phyloP scores from a whole-genome alignment of 2,888 invertebrate genomes.

The Dione juno region DNA sequence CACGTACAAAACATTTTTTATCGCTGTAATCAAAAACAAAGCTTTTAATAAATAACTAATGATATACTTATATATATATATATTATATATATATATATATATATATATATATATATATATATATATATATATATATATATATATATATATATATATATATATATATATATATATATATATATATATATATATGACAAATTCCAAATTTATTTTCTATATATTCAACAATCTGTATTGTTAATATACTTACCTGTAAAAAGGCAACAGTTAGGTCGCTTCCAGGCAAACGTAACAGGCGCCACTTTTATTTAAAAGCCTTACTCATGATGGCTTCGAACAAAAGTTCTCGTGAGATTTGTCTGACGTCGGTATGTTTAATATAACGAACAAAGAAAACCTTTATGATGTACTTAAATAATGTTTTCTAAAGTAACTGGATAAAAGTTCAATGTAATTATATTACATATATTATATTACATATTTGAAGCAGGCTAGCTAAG shows the following conservation, averaged over 20 bases:
- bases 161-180: too few relatives aligned
- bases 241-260: conserved; percentile 11
- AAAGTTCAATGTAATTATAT: neutral
- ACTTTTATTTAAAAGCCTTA: conserved; percentile 47
- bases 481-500: neutral
- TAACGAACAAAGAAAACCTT: conserved; percentile 45
- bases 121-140: too few relatives aligned
- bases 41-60: too few relatives aligned
- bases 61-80: too few relatives aligned
- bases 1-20: too few relatives aligned
- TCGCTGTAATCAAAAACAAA: too few relatives aligned
- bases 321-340: conserved; percentile 56
- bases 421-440: conserved; percentile 17
- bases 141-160: too few relatives aligned
- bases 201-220: neutral
- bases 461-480: neutral
- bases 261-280: neutral
- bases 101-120: too few relatives aligned
- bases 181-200: neutral
- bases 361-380: conserved; percentile 53
- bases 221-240: neutral
- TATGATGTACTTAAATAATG: conserved; percentile 32
- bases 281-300: conserved; percentile 40
- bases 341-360: conserved; percentile 57
- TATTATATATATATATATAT: too few relatives aligned